A percentile compares a stretch with the other conserved stretches of the same genome.
Conservation (phyloP, 2,113 vertebrate species). For the Xyliphius kryptos region DNA sequence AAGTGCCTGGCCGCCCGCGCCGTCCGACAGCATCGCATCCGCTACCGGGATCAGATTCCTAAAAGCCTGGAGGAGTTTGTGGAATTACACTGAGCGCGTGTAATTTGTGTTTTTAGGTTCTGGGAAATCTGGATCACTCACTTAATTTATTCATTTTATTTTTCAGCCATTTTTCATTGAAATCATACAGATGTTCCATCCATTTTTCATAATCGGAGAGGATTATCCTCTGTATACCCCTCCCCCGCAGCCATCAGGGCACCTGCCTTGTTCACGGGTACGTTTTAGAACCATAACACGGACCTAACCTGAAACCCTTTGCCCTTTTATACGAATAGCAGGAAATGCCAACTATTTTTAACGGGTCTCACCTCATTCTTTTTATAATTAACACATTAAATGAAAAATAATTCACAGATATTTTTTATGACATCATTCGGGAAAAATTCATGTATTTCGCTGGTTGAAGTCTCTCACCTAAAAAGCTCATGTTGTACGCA, state of each 20-base stretch:
- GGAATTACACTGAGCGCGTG: conserved; percentile 77
- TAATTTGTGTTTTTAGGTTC: conserved; percentile 18
- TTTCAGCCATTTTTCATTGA: too few relatives aligned
- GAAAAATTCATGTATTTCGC: conserved; percentile 7
- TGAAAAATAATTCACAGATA: conserved; percentile 41
- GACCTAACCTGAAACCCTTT: not conserved
- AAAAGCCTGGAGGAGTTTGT: conserved; percentile 95
- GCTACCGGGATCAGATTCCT: conserved; percentile 93
- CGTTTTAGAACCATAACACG: not conserved
- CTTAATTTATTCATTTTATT: too few relatives aligned
- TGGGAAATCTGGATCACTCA: not conserved
- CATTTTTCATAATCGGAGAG: too few relatives aligned
- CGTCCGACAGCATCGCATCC: conserved; percentile 84
- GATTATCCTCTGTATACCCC: too few relatives aligned
- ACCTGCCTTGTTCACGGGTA: too few relatives aligned
- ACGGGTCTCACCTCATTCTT: conserved; percentile 22
- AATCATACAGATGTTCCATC: too few relatives aligned
- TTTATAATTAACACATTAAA: conserved; percentile 36
- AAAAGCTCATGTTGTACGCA: too few relatives aligned
- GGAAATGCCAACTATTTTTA: conserved; percentile 29
- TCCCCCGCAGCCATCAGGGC: too few relatives aligned
- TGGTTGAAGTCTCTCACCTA: too few relatives aligned
- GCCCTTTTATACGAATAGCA: not conserved
- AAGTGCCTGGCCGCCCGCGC: conserved; percentile 98
- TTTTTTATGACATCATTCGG: conserved; percentile 34